Evolutionary conservation across 1,140 invertebrate species (phyloP), one percentile per base, ranked within the genome.

Genomic region (Habropoda laboriosa): DNA sequence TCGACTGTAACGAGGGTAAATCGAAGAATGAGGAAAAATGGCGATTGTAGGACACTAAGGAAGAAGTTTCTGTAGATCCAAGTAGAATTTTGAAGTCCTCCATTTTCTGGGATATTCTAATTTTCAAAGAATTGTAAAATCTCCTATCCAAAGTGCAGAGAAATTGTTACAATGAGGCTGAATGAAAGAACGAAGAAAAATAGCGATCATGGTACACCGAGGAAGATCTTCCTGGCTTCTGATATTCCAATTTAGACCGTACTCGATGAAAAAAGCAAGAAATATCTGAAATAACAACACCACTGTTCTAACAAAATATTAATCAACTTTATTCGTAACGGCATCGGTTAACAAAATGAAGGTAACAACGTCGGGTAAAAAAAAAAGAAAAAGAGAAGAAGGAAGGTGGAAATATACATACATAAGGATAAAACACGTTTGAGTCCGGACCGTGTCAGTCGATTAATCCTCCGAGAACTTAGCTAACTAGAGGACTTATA

Each of bases 261-360:
- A n/a, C n/a, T n/a, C n/a, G 4, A 0, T 64, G 12, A n/a, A 30
- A 24, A 30, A 42, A 3, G 5, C 24, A 45, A n/a, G 30, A 24
- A 1, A 27, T 73, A 13, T 49, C 32, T 57, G 30, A 83, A 80
- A 38, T 40, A 68, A 77, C 58, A 67, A 76, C 8, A 12, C 16
- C 6, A 12, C 27, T 7, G 2, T 1, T 57, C 83, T 90, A 92
- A 91, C 89, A 90, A 90, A 91, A 90, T 89, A 90, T 87, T 87
- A 80, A 85, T 86, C 76, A 86, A 83, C 78, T 92, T 92, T 92
- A 91, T 91, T 90, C 73, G 73, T 88, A 88, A 89, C 86, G 80
- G 74, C 66, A 89, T 90, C 85, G 87, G 82, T 90, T 90, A 91
- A 91, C 90, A 91, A 91, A 87, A 80, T n/a, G 61, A 82, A 80